Evolutionary conservation across 2,888 invertebrate species (phyloP).

Genomic region (Achlya flavicornis): DNA sequence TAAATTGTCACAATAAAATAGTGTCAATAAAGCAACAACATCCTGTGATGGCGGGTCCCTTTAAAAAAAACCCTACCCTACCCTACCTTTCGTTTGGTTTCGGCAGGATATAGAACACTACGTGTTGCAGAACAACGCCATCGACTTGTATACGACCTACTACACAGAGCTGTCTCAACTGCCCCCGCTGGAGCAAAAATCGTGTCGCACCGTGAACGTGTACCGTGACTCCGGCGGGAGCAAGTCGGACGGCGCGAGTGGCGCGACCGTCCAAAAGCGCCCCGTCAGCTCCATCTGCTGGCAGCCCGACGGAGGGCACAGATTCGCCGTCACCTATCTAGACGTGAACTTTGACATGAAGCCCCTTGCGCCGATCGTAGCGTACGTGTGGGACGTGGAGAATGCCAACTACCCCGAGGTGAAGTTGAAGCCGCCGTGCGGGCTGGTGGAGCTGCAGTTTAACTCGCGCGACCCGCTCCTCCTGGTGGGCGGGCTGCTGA

Average conservation of each 20-base stretch:
- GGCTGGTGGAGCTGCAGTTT: slow-evolving; percentile 91
- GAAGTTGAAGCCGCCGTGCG: slow-evolving; percentile 86
- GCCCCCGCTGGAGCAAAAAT: slow-evolving; percentile 85
- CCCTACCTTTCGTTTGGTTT: no score
- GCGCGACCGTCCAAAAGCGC: slow-evolving; percentile 67
- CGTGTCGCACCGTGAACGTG: slow-evolving; percentile 91
- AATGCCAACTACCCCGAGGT: slow-evolving; percentile 91
- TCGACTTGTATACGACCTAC: slow-evolving; percentile 95
- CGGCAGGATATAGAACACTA: slow-evolving; percentile 91
- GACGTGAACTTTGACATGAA: slow-evolving; percentile 88
- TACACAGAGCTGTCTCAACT: slow-evolving; percentile 88
- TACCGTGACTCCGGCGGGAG: slow-evolving; percentile 86
- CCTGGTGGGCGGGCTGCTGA: slow-evolving; percentile 87
- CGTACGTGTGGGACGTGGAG: slow-evolving; percentile 95
- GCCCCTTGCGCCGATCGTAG: slow-evolving; percentile 52
- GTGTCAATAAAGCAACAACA: no score
- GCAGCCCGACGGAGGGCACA: slow-evolving; percentile 93
- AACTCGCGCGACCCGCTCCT: slow-evolving; percentile 90
- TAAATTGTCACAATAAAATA: no score
- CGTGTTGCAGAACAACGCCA: slow-evolving; percentile 94
- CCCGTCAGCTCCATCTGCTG: slow-evolving; percentile 92
- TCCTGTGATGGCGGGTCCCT: no score
- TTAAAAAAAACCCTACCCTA: no score
- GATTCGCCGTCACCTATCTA: slow-evolving; percentile 92
- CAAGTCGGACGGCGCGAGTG: slow-evolving; percentile 23